phyloP scores from a whole-genome alignment of 2,888 invertebrate species.

The Phengaris alcon region DNA sequence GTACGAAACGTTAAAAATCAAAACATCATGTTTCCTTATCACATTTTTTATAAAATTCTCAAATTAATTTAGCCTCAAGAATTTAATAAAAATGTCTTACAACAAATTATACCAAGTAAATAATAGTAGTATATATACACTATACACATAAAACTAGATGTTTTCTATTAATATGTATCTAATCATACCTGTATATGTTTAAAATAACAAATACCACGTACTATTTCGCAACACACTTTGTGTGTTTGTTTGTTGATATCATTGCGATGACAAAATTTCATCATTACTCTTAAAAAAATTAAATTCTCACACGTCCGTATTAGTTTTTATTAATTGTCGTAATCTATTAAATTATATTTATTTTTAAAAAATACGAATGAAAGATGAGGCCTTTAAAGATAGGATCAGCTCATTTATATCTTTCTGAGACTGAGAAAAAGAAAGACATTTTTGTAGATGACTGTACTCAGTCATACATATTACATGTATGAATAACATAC shows the following conservation, averaged over 20 bases:
- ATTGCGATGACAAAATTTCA: not conserved
- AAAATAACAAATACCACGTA: not conserved
- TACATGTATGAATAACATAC: not conserved
- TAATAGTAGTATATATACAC: no score
- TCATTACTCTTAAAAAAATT: constrained; percentile 2
- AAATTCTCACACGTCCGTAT: not conserved
- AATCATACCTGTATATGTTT: not conserved
- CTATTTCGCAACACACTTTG: not conserved
- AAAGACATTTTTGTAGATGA: not conserved
- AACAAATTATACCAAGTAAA: no score
- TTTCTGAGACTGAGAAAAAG: not conserved
- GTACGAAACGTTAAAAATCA: not conserved
- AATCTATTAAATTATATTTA: not conserved
- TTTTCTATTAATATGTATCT: not conserved
- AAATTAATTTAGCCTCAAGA: no score
- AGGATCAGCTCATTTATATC: not conserved
- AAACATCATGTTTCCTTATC: not conserved
- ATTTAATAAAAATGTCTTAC: no score
- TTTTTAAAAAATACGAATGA: not conserved
- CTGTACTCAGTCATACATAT: not conserved
- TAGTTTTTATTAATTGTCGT: not conserved
- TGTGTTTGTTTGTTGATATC: not conserved
- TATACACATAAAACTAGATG: no score
- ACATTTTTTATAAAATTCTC: not conserved
- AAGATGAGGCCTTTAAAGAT: not conserved